Base-by-base conservation (phyloP, 2,888 invertebrate species). In the Sarcophaga variegata region DNA sequence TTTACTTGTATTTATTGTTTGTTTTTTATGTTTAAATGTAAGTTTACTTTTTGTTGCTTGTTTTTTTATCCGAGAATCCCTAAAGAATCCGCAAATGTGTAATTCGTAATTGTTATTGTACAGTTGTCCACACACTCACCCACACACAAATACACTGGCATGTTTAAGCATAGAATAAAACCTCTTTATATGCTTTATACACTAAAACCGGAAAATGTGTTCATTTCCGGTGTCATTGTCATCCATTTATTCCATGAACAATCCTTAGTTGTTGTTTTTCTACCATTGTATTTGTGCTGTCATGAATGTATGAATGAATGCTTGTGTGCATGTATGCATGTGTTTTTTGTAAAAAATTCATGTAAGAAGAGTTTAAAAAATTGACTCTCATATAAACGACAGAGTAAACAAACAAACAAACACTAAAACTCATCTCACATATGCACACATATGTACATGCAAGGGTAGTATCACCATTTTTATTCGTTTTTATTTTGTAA, bases 211-310 rank as follows among this genome's bases (percentile, higher is more conserved):
- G 91, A 90, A 91, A 90, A 91, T 90, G 90, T 91, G 90, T 91
- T 91, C 91, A 91, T 91, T 91, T 91, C 91, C 91, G 91, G 91
- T 91, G 91, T 91, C 91, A 90, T 89, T 91, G 91, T 90, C 91
- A 90, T 84, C 89, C 89, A 87, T 84, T 81, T 76, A 69, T 76
- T 76, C 80, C 88, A 87, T 85, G 88, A 89, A 89, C 89, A 90
- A 90, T 88, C 87, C 82, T 80, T 71, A 60, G 76, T 49, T 17
- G 70, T 27, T 72, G 14, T 17, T 14, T 49, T 54, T 54, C 14
- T 54, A 17, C 12, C 54, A 54, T 12, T 54, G 54, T 37, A 37
- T 37, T 37, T 37, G 37, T 37, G 37, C 64, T 47, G 17, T 12
- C 72, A 45, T 8, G 37, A 59, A 37, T 27, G 63, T 37, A 59